Base-by-base conservation (phyloP, 1,140 invertebrate species). In the Eriosoma lanigerum region DNA sequence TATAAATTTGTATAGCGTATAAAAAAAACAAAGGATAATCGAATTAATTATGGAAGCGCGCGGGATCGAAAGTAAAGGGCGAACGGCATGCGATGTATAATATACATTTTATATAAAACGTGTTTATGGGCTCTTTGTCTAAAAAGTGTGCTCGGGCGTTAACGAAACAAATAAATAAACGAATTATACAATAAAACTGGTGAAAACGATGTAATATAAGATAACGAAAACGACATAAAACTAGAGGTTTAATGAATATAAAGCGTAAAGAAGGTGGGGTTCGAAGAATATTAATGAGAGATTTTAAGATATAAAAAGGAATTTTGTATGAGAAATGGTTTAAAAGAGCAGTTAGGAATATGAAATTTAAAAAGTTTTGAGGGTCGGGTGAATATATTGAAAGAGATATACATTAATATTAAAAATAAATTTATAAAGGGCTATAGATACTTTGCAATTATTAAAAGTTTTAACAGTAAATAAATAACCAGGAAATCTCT, bases 211-310 rank as follows among this genome's bases (percentile, higher is more conserved):
- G 44, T 78, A 46, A 26, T n/a, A 21, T 19, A 19, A 62, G 75
- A 78, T 78, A 78, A 78, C 75, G 4, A 24, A 48, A 62, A 78
- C 56, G 56, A 62, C 75, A 48, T 78, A 62, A 78, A 78, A 78
- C 75, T 48, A 44, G 56, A 46, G 56, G 56, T 78, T 78, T 78
- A 78, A 78, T 78, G 75, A 78, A 78, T 78, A 78, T 62, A 19
- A 78, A 78, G 24, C 17, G 24, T 13, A 44, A 46, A 60, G 32
- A 62, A 58, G 56, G 75, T 4, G 56, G 75, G 75, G 56, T 26
- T 60, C 56, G 56, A 48, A 24, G 75, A 48, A 78, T 78, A 78
- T 78, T 78, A 78, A 78, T 78, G 75, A 78, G 75, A 78, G 75
- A 78, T 78, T 72, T 72, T 19, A 78, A 26, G 75, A 78, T 56